Evolutionary conservation across 2,797 vertebrate genomes (phyloP).

Genomic region (Sardinella longiceps): DNA sequence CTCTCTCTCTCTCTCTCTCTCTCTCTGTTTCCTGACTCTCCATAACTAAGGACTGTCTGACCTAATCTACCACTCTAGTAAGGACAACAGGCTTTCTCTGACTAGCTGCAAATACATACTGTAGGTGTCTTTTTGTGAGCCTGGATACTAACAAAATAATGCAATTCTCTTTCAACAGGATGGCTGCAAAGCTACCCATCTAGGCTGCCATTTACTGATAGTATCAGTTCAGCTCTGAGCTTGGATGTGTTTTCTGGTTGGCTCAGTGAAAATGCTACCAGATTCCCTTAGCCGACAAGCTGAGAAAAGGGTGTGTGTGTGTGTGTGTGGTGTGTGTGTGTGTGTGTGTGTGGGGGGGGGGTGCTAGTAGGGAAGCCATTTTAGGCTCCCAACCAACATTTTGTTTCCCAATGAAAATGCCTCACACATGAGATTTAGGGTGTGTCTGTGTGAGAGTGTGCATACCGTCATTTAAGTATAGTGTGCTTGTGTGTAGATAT

Average conservation of each 20-base stretch:
- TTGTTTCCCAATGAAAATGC: slow-evolving; percentile 4
- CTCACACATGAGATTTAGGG: background rate
- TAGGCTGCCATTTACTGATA: background rate
- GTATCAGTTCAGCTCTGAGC: background rate
- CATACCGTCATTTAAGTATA: background rate
- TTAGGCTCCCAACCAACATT: slow-evolving; percentile 45
- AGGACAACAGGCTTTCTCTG: background rate
- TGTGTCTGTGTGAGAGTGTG: background rate
- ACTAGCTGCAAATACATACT: background rate
- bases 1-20: background rate
- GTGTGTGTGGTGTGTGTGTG: too few species aligned
- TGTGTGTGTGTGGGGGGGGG: background rate
- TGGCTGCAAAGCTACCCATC: background rate
- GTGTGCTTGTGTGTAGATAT: background rate
- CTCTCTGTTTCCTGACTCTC: background rate
- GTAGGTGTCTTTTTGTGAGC: background rate
- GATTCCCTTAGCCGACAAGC: slow-evolving; percentile 55
- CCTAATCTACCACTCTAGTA: background rate
- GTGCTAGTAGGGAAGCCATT: slow-evolving; percentile 53
- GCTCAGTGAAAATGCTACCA: slow-evolving; percentile 3
- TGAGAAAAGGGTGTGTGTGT: slow-evolving; percentile 4
- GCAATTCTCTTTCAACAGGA: background rate
- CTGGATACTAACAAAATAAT: background rate
- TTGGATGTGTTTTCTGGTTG: background rate
- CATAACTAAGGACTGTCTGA: background rate